phyloP scores from a whole-genome alignment of 2,113 vertebrate genomes.

The Gnathonemus echidnorhynchus region DNA sequence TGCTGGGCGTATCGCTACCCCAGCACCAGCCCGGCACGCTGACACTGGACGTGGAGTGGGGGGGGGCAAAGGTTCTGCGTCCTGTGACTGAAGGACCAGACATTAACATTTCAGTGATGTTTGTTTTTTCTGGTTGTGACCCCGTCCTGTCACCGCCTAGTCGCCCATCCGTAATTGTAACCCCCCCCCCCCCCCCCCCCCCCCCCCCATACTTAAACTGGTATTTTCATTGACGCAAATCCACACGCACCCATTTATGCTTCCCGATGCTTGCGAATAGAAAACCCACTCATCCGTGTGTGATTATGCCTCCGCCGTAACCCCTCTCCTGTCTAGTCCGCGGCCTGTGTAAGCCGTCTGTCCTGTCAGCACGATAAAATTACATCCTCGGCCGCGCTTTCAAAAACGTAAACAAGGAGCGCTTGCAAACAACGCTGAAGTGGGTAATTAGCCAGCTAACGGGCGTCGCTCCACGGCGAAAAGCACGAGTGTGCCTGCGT shows the following conservation, averaged over 20 bases:
- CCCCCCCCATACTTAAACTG: not conserved
- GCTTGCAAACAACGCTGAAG: not conserved
- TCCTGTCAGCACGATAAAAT: slow-evolving; percentile 22
- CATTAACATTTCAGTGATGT: not conserved
- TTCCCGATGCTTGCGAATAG: not conserved
- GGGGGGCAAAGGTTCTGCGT: not conserved
- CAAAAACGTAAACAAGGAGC: slow-evolving; percentile 8
- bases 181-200: not conserved
- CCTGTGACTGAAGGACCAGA: not conserved
- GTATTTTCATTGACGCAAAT: not conserved
- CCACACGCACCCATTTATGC: not conserved
- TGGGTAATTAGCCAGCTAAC: not conserved
- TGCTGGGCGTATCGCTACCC: not conserved
- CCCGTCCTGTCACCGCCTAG: not conserved
- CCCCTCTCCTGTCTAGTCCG: not conserved
- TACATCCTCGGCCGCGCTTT: not conserved
- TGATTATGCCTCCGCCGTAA: not conserved
- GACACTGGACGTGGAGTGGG: not conserved
- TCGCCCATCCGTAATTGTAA: not conserved
- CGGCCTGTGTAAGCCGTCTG: not conserved
- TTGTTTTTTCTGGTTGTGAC: not conserved
- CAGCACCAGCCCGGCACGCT: not conserved
- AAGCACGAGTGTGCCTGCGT: not conserved
- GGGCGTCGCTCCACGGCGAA: not conserved
- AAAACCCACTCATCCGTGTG: not conserved